Base-by-base conservation (phyloP, 1,140 invertebrate genomes). In the Paramacrobiotus metropolitanus region DNA sequence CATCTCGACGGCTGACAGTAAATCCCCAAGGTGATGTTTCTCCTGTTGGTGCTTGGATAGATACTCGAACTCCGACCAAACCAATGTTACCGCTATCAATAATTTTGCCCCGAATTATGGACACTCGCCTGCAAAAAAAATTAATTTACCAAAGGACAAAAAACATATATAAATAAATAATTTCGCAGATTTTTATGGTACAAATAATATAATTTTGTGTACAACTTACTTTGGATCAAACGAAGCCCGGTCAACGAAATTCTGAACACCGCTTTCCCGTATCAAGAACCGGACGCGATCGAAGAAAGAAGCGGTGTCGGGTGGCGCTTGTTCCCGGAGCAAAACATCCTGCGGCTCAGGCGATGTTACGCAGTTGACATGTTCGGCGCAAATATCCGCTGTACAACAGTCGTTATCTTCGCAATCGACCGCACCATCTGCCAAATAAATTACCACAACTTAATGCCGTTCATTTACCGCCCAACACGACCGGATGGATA, bases 201-300 rank as follows among this genome's bases (percentile, higher is more conserved):
- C n/a, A n/a, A n/a, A n/a, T n/a, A n/a, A n/a, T n/a, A n/a, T n/a
- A n/a, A n/a, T n/a, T n/a, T n/a, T n/a, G n/a, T n/a, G n/a, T n/a
- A n/a, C n/a, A n/a, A n/a, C 82, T 79, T 81, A 95, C 92, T 87
- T 95, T 77, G 93, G 87, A 75, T 95, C 94, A 75, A 96, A 96
- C 2, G 86, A 86, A 68, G 89, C 86, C 67, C 85, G 81, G 65
- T 87, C 83, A 21, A 91, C 90, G 73, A 95, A 96, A 71, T 87
- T 91, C 74, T 97, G 93, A 21, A 96, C 80, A 74, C 90, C 93
- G 70, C 89, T 88, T 72, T 94, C 89, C 74, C 96, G 90, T 65
- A 97, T 93, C 44, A 98, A 78, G 75, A 97, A 98, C 70, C 90
- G 87, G 85, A 95, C 93, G 69, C 89, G 82, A 72, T 97, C 89